Conservation (phyloP, 2,113 vertebrate genomes). For the Pygoscelis antarcticus region DNA sequence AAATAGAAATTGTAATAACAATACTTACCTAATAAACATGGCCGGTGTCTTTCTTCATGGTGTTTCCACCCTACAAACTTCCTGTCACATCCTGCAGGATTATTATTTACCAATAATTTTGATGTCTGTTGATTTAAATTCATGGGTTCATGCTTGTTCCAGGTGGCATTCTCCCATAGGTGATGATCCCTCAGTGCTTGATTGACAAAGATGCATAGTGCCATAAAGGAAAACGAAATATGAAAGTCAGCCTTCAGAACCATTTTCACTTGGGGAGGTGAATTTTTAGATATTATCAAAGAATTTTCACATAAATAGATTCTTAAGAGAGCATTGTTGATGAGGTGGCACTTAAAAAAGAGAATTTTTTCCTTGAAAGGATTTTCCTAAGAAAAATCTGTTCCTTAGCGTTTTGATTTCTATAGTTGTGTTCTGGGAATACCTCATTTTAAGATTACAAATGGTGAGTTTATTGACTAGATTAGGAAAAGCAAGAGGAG, state of each 20-base stretch:
- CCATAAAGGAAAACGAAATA: not conserved
- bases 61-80: not conserved
- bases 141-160: not conserved
- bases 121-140: not conserved
- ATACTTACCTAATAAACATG: not conserved
- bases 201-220: not conserved
- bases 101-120: not conserved
- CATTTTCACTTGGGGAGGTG: not conserved
- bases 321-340: not conserved
- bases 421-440: not conserved
- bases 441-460: not conserved
- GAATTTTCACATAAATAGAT: not conserved
- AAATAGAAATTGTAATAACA: not conserved
- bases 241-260: not conserved
- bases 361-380: not conserved
- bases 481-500: not conserved
- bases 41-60: not conserved
- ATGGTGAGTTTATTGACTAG: not conserved
- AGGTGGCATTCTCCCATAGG: not conserved
- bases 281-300: not conserved
- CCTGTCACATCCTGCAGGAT: not conserved
- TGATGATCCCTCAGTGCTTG: not conserved
- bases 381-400: not conserved
- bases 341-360: not conserved
- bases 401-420: not conserved